phyloP scores from a whole-genome alignment of 2,113 vertebrate species.

The Grantiella picta region DNA sequence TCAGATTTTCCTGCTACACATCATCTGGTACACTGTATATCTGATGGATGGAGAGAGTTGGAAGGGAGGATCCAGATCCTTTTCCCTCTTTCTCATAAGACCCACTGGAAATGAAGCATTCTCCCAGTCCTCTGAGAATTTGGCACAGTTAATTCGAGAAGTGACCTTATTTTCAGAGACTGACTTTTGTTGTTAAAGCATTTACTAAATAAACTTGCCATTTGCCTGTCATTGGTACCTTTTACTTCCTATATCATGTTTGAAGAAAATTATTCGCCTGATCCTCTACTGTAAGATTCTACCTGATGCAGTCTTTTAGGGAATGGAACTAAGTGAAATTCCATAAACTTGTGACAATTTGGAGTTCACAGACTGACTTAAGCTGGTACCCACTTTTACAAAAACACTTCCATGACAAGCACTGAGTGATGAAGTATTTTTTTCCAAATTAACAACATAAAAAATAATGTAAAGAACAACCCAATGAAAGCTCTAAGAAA shows the following conservation, averaged over 20 bases:
- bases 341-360: not conserved
- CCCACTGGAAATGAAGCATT: not conserved
- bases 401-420: not conserved
- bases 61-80: not conserved
- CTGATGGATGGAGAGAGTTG: not conserved
- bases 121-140: not conserved
- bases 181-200: not conserved
- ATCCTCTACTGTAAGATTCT: not conserved
- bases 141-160: not conserved
- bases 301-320: not conserved
- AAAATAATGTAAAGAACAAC: not conserved
- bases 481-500: not conserved
- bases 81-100: not conserved
- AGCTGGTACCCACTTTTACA: not conserved
- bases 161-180: not conserved
- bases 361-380: not conserved
- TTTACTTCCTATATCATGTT: not conserved
- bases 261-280: not conserved
- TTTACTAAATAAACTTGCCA: not conserved
- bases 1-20: not conserved
- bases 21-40: not conserved
- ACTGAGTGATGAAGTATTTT: not conserved
- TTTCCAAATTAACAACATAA: not conserved
- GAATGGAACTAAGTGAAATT: not conserved
- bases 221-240: not conserved